A percentile compares a stretch with the other conserved stretches of the same genome.
Conservation (phyloP, 2,888 invertebrate species). For the Sarcophaga subvicina region DNA sequence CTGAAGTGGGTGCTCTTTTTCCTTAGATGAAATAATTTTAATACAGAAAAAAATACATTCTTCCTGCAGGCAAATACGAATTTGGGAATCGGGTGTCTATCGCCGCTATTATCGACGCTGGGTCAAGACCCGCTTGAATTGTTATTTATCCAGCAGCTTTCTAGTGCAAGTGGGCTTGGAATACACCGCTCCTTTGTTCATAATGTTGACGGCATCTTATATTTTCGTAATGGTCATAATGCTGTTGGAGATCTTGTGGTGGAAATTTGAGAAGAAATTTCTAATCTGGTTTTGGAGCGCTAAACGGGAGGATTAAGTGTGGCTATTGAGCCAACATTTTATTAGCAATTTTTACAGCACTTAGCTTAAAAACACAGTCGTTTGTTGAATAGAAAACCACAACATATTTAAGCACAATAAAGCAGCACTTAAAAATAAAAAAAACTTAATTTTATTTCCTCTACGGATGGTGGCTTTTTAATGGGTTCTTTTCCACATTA, state of each 20-base stretch:
- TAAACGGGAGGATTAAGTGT: too few relatives aligned
- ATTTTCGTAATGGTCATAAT: constrained; percentile 73
- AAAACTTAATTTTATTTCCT: background rate
- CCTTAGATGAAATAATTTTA: too few relatives aligned
- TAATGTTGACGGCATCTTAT: constrained; percentile 75
- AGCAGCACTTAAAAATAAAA: background rate
- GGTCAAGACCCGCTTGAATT: constrained; percentile 75
- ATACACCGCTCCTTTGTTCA: constrained; percentile 79
- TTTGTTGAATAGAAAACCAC: background rate
- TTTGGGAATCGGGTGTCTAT: constrained; percentile 78
- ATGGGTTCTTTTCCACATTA: too few relatives aligned
- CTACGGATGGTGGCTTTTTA: background rate
- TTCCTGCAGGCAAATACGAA: constrained; percentile 73
- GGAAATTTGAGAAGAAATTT: constrained; percentile 66
- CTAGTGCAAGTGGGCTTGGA: constrained; percentile 79
- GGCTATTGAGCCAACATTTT: too few relatives aligned
- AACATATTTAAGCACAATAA: constrained; percentile 16
- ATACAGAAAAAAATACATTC: background rate
- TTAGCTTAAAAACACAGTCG: background rate
- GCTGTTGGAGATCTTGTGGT: constrained; percentile 74
- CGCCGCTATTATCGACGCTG: constrained; percentile 74
- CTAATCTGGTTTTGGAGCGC: background rate
- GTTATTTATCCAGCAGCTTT: constrained; percentile 74
- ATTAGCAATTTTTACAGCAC: background rate
- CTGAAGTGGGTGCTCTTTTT: constrained; percentile 72